These are phyloP conservation scores for Poeciliopsis turneri DNA, from an alignment of 2,797 vertebrate species.

Conservation along the genomic window DNA sequence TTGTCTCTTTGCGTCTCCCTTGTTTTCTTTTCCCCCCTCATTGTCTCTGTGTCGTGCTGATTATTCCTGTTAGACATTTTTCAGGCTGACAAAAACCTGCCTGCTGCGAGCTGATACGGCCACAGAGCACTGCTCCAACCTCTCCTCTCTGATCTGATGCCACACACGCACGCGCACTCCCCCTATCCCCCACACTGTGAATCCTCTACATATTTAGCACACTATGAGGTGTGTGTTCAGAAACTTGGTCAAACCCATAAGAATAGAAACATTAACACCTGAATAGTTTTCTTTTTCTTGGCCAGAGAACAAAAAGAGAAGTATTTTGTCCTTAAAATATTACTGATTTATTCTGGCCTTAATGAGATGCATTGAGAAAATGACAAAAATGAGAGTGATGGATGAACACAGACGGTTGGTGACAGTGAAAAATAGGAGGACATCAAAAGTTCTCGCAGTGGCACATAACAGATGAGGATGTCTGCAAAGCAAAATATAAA, in stretches of 20 bases:
- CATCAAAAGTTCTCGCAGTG: not conserved
- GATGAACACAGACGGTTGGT: not conserved
- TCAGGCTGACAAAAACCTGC: slow-evolving; percentile 62
- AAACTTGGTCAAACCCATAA: slow-evolving; percentile 17
- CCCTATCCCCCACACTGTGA: not conserved
- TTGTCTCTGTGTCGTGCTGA: slow-evolving; percentile 49
- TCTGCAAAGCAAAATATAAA: not conserved
- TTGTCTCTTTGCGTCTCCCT: slow-evolving; percentile 25
- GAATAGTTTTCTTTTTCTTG: slow-evolving; percentile 26
- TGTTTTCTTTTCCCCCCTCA: slow-evolving; percentile 22
- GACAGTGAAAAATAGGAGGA: not conserved
- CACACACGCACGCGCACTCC: slow-evolving; percentile 28
- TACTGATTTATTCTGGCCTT: not conserved
- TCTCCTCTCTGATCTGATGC: slow-evolving; percentile 47
- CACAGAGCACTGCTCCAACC: slow-evolving; percentile 43
- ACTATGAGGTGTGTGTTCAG: slow-evolving; percentile 2
- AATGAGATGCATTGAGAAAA: not conserved
- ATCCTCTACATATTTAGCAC: slow-evolving; percentile 36
- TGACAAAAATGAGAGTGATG: not conserved
- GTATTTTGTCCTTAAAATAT: not conserved
- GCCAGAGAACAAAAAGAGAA: not conserved
- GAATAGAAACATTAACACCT: slow-evolving; percentile 23
- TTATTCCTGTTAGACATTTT: slow-evolving; percentile 61
- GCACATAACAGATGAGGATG: not conserved
- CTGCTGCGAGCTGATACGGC: slow-evolving; percentile 67